Evolutionary conservation across 1,140 invertebrate genomes (phyloP).

Genomic region (Drosophila sproati): DNA sequence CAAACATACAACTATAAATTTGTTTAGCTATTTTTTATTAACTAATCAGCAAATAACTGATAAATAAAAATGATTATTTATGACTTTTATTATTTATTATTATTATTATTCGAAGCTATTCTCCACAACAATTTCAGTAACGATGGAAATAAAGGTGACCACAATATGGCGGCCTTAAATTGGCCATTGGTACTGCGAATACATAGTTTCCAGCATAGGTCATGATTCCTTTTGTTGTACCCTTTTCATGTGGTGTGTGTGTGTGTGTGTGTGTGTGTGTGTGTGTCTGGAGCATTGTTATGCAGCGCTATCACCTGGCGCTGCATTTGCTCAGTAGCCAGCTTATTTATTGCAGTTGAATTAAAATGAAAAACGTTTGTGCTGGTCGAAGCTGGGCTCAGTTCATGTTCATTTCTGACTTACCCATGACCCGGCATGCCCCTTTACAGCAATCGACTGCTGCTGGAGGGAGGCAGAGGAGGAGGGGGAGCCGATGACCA

Average conservation of each 20-base stretch:
- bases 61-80: too few species aligned
- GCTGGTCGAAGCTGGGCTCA: slow-evolving; percentile 30
- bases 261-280: slow-evolving; percentile 3
- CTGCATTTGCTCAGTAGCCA: slow-evolving; percentile 43
- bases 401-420: slow-evolving; percentile 42
- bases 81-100: too few species aligned
- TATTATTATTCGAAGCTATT: not conserved
- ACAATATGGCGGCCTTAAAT: not conserved
- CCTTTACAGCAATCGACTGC: slow-evolving; percentile 47
- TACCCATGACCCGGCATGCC: slow-evolving; percentile 46
- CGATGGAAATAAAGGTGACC: not conserved
- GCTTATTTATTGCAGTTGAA: slow-evolving; percentile 68
- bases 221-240: slow-evolving; percentile 21
- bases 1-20: too few species aligned
- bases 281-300: slow-evolving; percentile 34
- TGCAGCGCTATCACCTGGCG: slow-evolving; percentile 49
- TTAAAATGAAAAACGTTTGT: slow-evolving; percentile 65
- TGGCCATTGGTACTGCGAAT: slow-evolving; percentile 9
- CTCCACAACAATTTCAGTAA: not conserved
- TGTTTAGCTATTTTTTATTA: too few species aligned
- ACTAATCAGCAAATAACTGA: too few species aligned
- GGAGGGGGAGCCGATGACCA: slow-evolving; percentile 17
- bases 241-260: slow-evolving; percentile 2
- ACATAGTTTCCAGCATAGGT: not conserved
- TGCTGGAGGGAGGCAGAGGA: slow-evolving; percentile 20